phyloP scores from a whole-genome alignment of 1,140 invertebrate species.

The Sminthurides bifidus region DNA sequence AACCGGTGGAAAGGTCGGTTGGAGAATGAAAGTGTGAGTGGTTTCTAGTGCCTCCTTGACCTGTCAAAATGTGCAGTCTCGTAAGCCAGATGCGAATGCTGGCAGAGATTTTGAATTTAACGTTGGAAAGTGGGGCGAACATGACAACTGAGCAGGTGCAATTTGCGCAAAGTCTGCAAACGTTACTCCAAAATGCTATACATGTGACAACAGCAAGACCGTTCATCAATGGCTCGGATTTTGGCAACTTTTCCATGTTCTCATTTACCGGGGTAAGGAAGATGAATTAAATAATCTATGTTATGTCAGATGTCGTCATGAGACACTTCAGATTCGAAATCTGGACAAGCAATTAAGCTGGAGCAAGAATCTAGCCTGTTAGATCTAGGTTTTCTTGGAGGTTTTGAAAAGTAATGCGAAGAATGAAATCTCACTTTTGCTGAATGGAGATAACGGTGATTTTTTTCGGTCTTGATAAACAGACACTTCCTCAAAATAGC shows the following conservation, averaged over 20 bases:
- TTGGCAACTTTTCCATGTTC: background rate
- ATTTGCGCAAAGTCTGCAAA: no score
- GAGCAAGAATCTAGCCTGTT: no score
- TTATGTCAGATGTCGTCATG: no score
- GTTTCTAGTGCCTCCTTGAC: no score
- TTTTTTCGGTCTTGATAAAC: background rate
- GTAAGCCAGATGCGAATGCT: background rate
- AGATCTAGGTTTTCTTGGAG: no score
- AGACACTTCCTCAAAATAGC: background rate
- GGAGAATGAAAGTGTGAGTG: no score
- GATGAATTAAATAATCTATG: no score
- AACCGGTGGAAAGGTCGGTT: no score
- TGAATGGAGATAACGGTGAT: no score
- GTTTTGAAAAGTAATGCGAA: background rate
- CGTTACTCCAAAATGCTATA: background rate
- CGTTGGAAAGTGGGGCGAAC: background rate
- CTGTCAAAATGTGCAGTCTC: background rate
- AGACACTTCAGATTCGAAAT: no score
- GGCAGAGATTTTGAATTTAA: background rate
- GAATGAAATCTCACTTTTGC: background rate
- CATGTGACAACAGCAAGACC: background rate
- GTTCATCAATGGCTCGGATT: background rate
- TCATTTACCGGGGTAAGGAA: background rate
- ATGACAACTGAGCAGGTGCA: no score
- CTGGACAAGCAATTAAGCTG: no score